Evolutionary conservation across 1,140 invertebrate genomes (phyloP), one percentile per base, ranked within the genome.

Genomic region (Philopotamus ludificatus): DNA sequence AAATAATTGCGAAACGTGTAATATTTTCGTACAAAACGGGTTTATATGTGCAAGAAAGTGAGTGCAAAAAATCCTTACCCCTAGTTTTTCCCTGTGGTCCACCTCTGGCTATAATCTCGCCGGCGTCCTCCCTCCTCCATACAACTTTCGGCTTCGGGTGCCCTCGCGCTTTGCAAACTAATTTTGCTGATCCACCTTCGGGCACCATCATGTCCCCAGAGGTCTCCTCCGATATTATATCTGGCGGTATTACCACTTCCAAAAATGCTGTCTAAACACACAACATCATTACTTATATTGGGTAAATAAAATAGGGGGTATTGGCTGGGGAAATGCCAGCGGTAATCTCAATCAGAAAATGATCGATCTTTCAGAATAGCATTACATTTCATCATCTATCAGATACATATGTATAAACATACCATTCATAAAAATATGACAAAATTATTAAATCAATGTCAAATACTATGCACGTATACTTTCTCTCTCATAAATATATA

Each of bases 121-220:
- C 84, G 0, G 89, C 89, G 74, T 97, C 93, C 77, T 97, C 93
- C 45, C 93, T 83, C 55, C 87, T 83, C 93, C 94, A 97, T 3
- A 86, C 82, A 59, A 95, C 91, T 66, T 88, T 88, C 0, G 94
- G 94, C 61, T 88, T 86, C 2, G 91, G 91, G 75, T 90, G 90
- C 0, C 93, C 93, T 34, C 88, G 82, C 0, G 93, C 93, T 71
- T 89, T 90, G 76, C 94, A 97, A 16, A 88, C 84, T 53, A 97
- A 80, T 72, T 92, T 93, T 2, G 92, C 91, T 2, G 91, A 90
- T 1, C 92, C 89, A 26, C 93, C 93, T 79, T 96, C 94, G 1
- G 91, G 89, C 12, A 94, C 91, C 89, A 94, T 93, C 78, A 94
- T 86, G 73, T 95, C 93, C 18, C 92, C 88, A 45, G 92, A 90